Base-by-base conservation (phyloP, 2,888 invertebrate species). In the Sphaerophoria taeniata region DNA sequence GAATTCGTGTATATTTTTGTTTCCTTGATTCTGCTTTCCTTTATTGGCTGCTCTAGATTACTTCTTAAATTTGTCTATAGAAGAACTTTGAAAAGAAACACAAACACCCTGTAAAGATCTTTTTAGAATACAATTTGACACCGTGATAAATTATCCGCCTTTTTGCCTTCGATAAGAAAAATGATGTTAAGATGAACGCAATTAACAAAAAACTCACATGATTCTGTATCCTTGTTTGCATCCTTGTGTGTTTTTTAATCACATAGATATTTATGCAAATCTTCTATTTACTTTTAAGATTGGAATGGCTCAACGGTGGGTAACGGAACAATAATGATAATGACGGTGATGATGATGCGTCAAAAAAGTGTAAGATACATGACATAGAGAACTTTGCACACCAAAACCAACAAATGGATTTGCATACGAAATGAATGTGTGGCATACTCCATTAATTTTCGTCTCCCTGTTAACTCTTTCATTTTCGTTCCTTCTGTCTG, bases 371-470 rank as follows among this genome's bases (percentile, higher is more conserved):
- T 61, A 63, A 69, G 33, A 11, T 61, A 39, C 36, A 47, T 49
- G 81, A 43, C 43, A 4, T 49, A 24, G 24, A 24, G 24, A 61
- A 61, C 75, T 24, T 67, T 75, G 63, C 69, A 43, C 69, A 61
- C 73, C 60, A 45, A 33, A 36, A 45, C 24, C 34, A 39, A 58
- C 36, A 60, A 63, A 69, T 36, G 49, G 69, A 79, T 84, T 84
- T 84, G 75, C 83, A 84, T 84, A 76, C 34, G 72, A 11, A 79
- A 79, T 70, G 78, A 74, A 75, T 72, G 75, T 80, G 6, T 81
- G 63, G 73, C 83, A 74, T 81, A 81, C 85, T 81, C 85, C 85
- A 85, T 85, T 85, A 85, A 85, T 85, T 85, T 85, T 81, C 85
- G 76, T 85, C 76, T 77, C 60, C 14, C 65, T 65, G 65, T 76